phyloP scores from a whole-genome alignment of 2,113 vertebrate genomes.

The Bos javanicus region DNA sequence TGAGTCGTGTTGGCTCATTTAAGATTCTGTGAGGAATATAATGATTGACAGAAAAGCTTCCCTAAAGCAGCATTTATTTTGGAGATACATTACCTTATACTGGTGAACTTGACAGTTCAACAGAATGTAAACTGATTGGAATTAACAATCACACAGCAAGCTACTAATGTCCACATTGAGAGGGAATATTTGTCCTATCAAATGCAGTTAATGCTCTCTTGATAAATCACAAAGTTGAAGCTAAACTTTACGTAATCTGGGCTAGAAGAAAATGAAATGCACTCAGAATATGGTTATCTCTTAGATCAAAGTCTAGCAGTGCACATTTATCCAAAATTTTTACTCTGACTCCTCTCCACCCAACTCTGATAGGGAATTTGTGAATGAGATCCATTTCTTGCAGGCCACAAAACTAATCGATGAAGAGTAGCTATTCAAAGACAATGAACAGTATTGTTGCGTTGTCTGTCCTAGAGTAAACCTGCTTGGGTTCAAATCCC shows the following conservation, averaged over 20 bases:
- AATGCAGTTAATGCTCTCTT: conserved; percentile 54
- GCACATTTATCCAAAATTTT: not conserved
- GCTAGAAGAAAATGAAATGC: conserved; percentile 30
- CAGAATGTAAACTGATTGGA: conserved; percentile 64
- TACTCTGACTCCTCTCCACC: not conserved
- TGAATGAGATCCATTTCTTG: not conserved
- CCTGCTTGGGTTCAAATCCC: not conserved
- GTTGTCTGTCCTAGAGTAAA: not conserved
- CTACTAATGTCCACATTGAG: conserved; percentile 33
- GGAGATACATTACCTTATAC: conserved; percentile 52
- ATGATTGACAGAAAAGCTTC: conserved; percentile 69
- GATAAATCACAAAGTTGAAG: conserved; percentile 47
- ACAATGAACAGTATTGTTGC: not conserved
- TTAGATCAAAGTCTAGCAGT: not conserved
- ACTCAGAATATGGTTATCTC: not conserved
- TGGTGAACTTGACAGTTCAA: conserved; percentile 59
- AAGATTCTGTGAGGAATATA: conserved; percentile 64
- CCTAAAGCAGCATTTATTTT: conserved; percentile 61
- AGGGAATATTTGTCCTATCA: conserved; percentile 43
- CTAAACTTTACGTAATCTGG: conserved; percentile 23
- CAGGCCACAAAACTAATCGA: not conserved
- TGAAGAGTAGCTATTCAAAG: not conserved
- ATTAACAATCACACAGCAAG: conserved; percentile 61
- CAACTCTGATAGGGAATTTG: not conserved
- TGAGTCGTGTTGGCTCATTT: conserved; percentile 54